Evolutionary conservation across 2,113 vertebrate species (phyloP).

Genomic region (Catharus bicknelli): DNA sequence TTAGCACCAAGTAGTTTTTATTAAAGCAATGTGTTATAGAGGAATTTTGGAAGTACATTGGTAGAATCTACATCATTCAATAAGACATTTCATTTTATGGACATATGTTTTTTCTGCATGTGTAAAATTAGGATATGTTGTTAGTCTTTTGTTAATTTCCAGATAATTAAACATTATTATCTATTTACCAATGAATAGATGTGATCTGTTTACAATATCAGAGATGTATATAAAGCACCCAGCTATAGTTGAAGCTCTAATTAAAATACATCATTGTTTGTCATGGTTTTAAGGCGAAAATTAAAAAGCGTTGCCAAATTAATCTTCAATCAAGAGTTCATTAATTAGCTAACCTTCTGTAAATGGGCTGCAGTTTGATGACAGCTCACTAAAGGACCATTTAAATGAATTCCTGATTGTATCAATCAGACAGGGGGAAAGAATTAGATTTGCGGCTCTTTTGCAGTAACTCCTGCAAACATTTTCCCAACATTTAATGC

Average conservation of each 20-base stretch:
- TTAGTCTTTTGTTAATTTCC: slow-evolving; percentile 67
- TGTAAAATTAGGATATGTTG: slow-evolving; percentile 47
- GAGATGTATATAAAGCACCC: slow-evolving; percentile 39
- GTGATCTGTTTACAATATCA: slow-evolving; percentile 68
- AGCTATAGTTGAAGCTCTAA: slow-evolving; percentile 56
- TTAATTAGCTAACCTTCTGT: slow-evolving; percentile 75
- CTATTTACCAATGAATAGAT: slow-evolving; percentile 66
- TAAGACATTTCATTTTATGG: slow-evolving; percentile 37
- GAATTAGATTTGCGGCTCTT: slow-evolving; percentile 40
- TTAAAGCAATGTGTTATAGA: slow-evolving; percentile 19
- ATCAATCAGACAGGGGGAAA: slow-evolving; percentile 48
- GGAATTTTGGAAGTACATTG: not conserved
- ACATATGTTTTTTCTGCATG: slow-evolving; percentile 8
- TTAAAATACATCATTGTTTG: slow-evolving; percentile 69
- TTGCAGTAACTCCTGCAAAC: slow-evolving; percentile 50
- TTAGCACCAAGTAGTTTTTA: slow-evolving; percentile 2
- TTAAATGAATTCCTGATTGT: slow-evolving; percentile 60
- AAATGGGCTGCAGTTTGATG: slow-evolving; percentile 72
- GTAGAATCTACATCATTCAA: not conserved
- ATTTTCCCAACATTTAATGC: slow-evolving; percentile 59
- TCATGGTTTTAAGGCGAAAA: slow-evolving; percentile 73
- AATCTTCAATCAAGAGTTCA: slow-evolving; percentile 75
- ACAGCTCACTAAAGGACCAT: slow-evolving; percentile 63
- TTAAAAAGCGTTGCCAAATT: slow-evolving; percentile 74
- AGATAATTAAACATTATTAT: slow-evolving; percentile 68